These are phyloP conservation scores for Pomatostomus ruficeps DNA, from an alignment of 2,113 vertebrate species.

Conservation along the genomic window DNA sequence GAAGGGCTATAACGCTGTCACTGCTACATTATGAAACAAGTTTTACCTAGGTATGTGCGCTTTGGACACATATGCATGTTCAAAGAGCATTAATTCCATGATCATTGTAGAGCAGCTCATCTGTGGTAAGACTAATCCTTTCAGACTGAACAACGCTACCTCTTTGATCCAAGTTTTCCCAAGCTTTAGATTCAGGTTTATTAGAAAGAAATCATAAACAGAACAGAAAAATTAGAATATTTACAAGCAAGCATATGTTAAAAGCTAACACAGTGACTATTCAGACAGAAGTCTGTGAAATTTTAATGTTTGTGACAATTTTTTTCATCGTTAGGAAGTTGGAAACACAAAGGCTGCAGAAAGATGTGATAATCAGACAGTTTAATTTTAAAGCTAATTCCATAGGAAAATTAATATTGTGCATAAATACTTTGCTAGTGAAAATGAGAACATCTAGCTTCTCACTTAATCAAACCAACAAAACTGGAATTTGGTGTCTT, in stretches of 20 bases:
- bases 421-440: not conserved
- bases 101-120: not conserved
- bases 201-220: not conserved
- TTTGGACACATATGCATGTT: not conserved
- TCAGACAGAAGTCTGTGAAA: not conserved
- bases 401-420: not conserved
- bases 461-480: not conserved
- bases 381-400: not conserved
- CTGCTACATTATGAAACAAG: not conserved
- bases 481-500: not conserved
- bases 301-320: not conserved
- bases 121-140: not conserved
- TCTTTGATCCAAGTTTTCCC: not conserved
- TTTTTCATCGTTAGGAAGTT: not conserved
- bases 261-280: not conserved
- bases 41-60: not conserved
- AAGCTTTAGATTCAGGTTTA: not conserved
- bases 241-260: not conserved
- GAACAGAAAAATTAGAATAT: not conserved
- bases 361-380: not conserved
- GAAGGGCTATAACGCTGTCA: not conserved
- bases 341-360: not conserved
- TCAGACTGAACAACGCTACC: not conserved
- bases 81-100: not conserved
- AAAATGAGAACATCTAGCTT: not conserved